These are phyloP conservation scores for Dioctria linearis DNA, from an alignment of 2,888 invertebrate species.

Conservation along the genomic window DNA sequence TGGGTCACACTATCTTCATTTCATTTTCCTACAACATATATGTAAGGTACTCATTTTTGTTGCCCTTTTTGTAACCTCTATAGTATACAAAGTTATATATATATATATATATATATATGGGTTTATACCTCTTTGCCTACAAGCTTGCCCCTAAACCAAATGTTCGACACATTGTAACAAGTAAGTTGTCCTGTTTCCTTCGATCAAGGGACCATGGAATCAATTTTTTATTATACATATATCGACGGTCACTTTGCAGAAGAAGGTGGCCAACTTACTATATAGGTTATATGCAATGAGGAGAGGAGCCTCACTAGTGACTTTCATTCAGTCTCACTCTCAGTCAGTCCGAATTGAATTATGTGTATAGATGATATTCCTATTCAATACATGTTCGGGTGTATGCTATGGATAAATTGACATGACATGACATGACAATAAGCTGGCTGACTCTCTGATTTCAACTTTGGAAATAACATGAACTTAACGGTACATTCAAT, in stretches of 20 bases:
- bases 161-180: constrained; percentile 42
- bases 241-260: constrained; percentile 23
- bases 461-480: constrained; percentile 56
- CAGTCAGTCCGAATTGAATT: no score
- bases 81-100: background rate
- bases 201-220: constrained; percentile 32
- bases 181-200: constrained; percentile 44
- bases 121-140: background rate
- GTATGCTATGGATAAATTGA: constrained; percentile 57
- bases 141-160: constrained; percentile 21
- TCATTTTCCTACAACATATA: background rate
- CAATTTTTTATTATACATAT: constrained; percentile 47
- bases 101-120: background rate
- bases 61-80: background rate
- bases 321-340: no score
- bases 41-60: background rate
- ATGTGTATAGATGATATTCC: no score
- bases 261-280: background rate
- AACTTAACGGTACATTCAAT: constrained; percentile 58
- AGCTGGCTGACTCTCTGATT: constrained; percentile 57
- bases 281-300: background rate
- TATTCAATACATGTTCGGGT: background rate
- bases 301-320: background rate
- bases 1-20: background rate
- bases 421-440: constrained; percentile 62